Percentiles rank a stretch among this genome's conserved stretches.
These are phyloP conservation scores for Kryptopterus vitreolus DNA, from an alignment of 2,797 vertebrate species.

Conservation along the genomic window DNA sequence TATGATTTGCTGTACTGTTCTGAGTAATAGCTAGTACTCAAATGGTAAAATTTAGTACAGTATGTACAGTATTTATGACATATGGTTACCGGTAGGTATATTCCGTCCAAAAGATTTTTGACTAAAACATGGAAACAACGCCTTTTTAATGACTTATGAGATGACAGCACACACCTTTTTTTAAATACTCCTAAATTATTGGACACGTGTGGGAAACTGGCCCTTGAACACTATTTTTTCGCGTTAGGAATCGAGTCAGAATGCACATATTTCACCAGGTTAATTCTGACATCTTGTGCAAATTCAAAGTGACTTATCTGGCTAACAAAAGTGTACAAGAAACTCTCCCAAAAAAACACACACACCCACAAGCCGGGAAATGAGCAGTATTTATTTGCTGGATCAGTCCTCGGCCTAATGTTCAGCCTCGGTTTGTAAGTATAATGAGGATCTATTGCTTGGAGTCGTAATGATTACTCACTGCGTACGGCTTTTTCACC, in stretches of 20 bases:
- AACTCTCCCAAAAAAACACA: constrained; percentile 53
- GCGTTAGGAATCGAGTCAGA: not conserved
- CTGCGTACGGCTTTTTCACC: not conserved
- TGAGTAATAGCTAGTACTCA: too few relatives aligned
- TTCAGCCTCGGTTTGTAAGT: not conserved
- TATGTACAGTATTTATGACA: too few relatives aligned
- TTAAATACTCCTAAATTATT: not conserved
- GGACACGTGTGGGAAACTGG: not conserved
- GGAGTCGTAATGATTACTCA: not conserved
- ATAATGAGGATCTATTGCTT: constrained; percentile 14
- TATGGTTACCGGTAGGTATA: too few relatives aligned
- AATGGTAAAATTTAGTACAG: too few relatives aligned
- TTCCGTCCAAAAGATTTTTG: too few relatives aligned
- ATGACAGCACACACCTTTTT: too few relatives aligned
- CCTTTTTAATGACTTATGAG: too few relatives aligned
- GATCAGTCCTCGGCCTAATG: not conserved
- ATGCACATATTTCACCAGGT: not conserved
- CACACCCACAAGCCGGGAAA: constrained; percentile 56
- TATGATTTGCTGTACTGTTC: too few relatives aligned
- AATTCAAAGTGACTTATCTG: not conserved
- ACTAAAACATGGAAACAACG: too few relatives aligned
- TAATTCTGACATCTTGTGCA: not conserved
- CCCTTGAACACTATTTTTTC: not conserved
- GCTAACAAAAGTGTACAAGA: not conserved
- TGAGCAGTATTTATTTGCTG: constrained; percentile 59